Evolutionary conservation across 1,140 invertebrate genomes (phyloP).

Genomic region (Nilaparvata lugens): DNA sequence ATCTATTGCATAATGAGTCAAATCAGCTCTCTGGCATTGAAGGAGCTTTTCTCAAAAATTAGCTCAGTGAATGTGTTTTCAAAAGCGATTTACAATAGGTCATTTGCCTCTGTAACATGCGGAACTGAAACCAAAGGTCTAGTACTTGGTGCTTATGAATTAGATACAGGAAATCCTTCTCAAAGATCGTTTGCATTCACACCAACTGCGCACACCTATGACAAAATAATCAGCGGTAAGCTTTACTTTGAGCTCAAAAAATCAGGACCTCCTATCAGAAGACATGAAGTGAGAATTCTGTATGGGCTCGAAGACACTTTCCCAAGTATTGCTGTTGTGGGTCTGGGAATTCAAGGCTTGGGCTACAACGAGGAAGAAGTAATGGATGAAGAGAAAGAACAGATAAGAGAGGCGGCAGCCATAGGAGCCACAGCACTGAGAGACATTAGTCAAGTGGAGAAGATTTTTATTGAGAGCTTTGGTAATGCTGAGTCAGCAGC

Average conservation of each 20-base stretch:
- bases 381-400: slow-evolving; percentile 57
- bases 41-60: too few relatives aligned
- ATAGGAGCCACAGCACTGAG: slow-evolving; percentile 49
- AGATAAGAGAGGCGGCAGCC: slow-evolving; percentile 51
- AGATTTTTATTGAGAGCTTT: slow-evolving; percentile 52
- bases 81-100: too few relatives aligned
- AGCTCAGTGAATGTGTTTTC: too few relatives aligned
- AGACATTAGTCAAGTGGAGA: slow-evolving; percentile 15
- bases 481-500: slow-evolving; percentile 62
- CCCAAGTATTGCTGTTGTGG: slow-evolving; percentile 54
- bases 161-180: neutral
- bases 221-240: slow-evolving; percentile 1
- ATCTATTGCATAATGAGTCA: too few relatives aligned
- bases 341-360: slow-evolving; percentile 52
- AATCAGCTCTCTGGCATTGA: too few relatives aligned
- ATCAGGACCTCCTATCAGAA: slow-evolving; percentile 34
- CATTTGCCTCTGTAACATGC: too few relatives aligned
- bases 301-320: slow-evolving; percentile 50
- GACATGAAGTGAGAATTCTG: slow-evolving; percentile 48
- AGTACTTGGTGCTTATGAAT: too few relatives aligned
- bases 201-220: neutral
- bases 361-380: slow-evolving; percentile 52
- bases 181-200: neutral
- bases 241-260: slow-evolving; percentile 1
- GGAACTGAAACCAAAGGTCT: too few relatives aligned